Evolutionary conservation across 2,797 vertebrate species (phyloP).

Genomic region (Leucoraja ocellata): DNA sequence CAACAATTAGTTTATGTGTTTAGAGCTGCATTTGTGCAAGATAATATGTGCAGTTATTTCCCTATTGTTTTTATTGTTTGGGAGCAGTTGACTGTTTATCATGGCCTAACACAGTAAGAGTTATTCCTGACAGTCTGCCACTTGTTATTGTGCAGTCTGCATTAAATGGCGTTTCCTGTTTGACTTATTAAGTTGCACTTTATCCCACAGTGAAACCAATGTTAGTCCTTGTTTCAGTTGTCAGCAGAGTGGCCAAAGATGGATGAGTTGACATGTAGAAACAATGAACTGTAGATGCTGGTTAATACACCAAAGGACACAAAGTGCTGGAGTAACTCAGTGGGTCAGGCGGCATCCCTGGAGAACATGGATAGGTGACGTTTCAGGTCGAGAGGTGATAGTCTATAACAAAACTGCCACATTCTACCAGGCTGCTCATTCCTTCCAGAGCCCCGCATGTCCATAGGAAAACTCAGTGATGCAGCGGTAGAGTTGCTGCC

Average conservation of each 20-base stretch:
- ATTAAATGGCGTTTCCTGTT: conserved; percentile 56
- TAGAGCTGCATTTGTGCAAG: background rate
- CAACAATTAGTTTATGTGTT: conserved; percentile 28
- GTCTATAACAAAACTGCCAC: no score
- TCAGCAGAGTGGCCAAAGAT: conserved; percentile 51
- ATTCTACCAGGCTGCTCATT: no score
- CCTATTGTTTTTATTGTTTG: background rate
- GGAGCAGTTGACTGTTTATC: conserved; percentile 13
- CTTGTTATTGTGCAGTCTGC: conserved; percentile 50
- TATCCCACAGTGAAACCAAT: conserved; percentile 49
- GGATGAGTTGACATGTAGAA: conserved; percentile 48
- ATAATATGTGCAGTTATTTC: background rate
- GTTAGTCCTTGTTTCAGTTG: conserved; percentile 49
- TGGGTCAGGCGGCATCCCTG: no score
- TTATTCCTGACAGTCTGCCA: conserved; percentile 46
- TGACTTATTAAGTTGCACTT: conserved; percentile 44
- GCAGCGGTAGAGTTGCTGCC: no score
- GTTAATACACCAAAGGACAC: no score
- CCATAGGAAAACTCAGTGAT: no score
- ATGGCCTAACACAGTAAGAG: background rate
- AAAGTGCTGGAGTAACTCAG: no score
- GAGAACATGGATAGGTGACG: no score
- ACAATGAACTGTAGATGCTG: no score
- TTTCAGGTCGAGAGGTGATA: no score
- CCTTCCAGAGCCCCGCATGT: no score